Base-by-base conservation (phyloP, 1,140 invertebrate species). In the Venturia canescens region DNA sequence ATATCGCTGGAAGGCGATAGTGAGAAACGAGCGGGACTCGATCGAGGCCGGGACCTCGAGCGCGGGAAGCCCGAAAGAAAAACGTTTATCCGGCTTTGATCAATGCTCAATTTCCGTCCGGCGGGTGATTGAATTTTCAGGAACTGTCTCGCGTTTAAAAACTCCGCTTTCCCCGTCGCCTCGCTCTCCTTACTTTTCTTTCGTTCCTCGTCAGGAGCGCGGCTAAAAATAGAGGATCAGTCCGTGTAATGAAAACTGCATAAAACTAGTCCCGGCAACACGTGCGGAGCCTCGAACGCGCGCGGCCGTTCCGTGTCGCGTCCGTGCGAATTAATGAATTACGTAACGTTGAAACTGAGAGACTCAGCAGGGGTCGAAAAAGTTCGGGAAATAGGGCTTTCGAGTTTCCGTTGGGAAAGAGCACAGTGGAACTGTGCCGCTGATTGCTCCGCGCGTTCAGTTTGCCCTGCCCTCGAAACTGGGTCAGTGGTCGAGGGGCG, bases 241-340 rank as follows among this genome's bases (percentile, higher is more conserved):
- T 18, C 3, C 53, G 16, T 21, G 53, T 57, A 57, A 66, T 66
- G 13, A 27, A 66, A 26, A 11, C 23, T 66, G 23, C 9, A 66
- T 27, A 26, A 66, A 26, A 23, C 23, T 15, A 23, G 13, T 26
- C 23, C 13, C 6, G 60, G 60, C 13, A 66, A 66, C 7, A 27
- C 23, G 13, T 27, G 60, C 23, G 60, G 4, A 63, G 60, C 60
- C 60, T 66, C 27, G 60, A 27, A 13, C 27, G 60, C 3, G 21
- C 18, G 23, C 21, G n/a, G n/a, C n/a, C n/a, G n/a, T n/a, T 63
- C 23, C 57, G 57, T 63, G 57, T 26, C 13, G n/a, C n/a, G n/a
- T n/a, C n/a, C n/a, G n/a, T 23, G 60, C 4, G 60, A 29, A 66
- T 66, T 66, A 66, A 66, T 66, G 27, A 66, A 66, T 66, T 26